A percentile compares a stretch with the other conserved stretches of the same genome.
These are phyloP conservation scores for Dicranocentrus wangi DNA, from an alignment of 2,888 invertebrate species.

Conservation along the genomic window DNA sequence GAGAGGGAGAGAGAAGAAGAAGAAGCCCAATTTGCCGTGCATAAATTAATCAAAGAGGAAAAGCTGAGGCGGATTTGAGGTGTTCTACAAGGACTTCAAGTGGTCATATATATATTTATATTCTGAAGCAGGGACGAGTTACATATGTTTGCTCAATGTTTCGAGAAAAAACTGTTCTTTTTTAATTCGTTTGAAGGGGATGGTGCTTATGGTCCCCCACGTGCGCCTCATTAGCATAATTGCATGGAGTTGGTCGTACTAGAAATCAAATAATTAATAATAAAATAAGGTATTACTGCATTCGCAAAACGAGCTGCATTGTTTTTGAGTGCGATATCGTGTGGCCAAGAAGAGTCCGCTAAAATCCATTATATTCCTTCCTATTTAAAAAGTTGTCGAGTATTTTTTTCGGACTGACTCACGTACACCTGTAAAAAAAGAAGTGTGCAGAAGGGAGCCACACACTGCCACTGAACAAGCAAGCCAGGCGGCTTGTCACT, in stretches of 20 bases:
- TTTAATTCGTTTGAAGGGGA: not conserved
- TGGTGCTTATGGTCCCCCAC: slow-evolving; percentile 11
- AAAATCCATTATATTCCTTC: too few species aligned
- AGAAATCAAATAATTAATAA: not conserved
- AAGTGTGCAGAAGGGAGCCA: too few species aligned
- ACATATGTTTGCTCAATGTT: slow-evolving; percentile 13
- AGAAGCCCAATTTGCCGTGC: slow-evolving; percentile 40
- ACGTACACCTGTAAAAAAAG: too few species aligned
- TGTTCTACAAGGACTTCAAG: not conserved
- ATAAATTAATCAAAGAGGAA: slow-evolving; percentile 54
- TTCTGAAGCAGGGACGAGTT: too few species aligned
- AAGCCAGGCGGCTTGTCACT: slow-evolving; percentile 6
- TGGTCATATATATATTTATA: not conserved
- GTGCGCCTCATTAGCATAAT: slow-evolving; percentile 25
- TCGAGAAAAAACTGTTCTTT: slow-evolving; percentile 40
- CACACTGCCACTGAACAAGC: not conserved
- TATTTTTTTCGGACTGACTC: too few species aligned
- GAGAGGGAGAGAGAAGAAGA: too few species aligned
- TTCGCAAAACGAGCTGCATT: too few species aligned
- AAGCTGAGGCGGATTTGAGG: slow-evolving; percentile 35
- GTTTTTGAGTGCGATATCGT: too few species aligned
- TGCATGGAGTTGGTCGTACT: not conserved
- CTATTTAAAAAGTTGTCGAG: too few species aligned
- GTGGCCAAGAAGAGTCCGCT: too few species aligned
- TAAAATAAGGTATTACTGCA: too few species aligned